A percentile compares a stretch with the other conserved stretches of the same genome.
These are phyloP conservation scores for Pedetes capensis DNA, from an alignment of 2,113 vertebrate genomes.

Conservation along the genomic window DNA sequence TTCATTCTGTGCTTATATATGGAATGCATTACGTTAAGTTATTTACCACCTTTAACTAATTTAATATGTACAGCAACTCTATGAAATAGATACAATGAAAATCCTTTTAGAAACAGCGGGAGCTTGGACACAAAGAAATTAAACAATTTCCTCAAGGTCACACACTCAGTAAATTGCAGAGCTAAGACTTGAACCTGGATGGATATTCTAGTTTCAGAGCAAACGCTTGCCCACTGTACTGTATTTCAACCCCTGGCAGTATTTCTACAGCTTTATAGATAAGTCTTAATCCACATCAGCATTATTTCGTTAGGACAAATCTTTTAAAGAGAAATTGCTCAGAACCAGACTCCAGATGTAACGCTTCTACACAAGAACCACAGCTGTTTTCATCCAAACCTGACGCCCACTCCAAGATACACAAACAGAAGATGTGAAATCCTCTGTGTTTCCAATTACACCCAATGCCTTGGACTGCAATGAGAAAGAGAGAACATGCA, in stretches of 20 bases:
- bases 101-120: conserved; percentile 10
- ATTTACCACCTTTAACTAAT: conserved; percentile 22
- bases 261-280: not conserved
- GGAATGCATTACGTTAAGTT: not conserved
- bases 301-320: conserved; percentile 21
- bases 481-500: not conserved
- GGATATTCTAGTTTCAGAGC: not conserved
- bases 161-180: not conserved
- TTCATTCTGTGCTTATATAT: not conserved
- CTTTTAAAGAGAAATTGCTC: not conserved
- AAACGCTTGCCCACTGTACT: not conserved
- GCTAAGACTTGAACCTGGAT: not conserved
- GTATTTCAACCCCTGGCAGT: not conserved
- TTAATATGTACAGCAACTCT: not conserved
- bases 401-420: not conserved
- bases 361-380: not conserved
- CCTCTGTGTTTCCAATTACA: not conserved
- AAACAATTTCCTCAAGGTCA: conserved; percentile 25
- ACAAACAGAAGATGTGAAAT: not conserved
- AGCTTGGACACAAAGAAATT: not conserved
- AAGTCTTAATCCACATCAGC: not conserved
- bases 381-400: not conserved
- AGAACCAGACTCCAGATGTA: not conserved
- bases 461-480: not conserved
- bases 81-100: not conserved